Base-by-base conservation (phyloP, 2,888 invertebrate species). In the Trachelus stipa region DNA sequence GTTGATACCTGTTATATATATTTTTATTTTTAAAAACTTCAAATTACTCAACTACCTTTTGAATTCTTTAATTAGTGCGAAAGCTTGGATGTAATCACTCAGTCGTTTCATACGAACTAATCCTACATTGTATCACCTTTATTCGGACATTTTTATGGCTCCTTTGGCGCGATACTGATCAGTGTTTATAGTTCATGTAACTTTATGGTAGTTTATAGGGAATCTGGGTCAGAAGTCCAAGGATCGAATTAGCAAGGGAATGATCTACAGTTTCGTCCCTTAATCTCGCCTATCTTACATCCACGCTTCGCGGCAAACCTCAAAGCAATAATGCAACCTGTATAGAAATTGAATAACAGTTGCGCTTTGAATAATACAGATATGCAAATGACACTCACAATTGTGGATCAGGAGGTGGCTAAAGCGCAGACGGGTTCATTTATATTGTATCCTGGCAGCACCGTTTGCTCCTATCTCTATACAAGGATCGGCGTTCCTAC, bases 281-380 rank as follows among this genome's bases (percentile, higher is more conserved):
- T 6, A 56, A 56, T 23, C 6, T 23, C 1, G 40, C 40, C 15
- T 23, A 56, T 56, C 40, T 56, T 56, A 23, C 23, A 9, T 31
- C 12, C 30, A 33, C 69, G n/a, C 34, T 12, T 23, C 23, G 37
- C 34, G 35, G 1, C 11, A 34, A 79, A 80, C 80, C 82, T 81
- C 86, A 84, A 87, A 87, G 88, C 87, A 88, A 88, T 87, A 88
- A 88, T 86, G 87, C 86, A 87, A 87, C 87, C 86, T 85, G 83
- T 86, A 85, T 85, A 86, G 88, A 87, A 90, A 89, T 90, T 90
- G 88, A 90, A 90, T 90, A 90, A 90, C 88, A 88, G 87, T 86
- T 85, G 86, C 82, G 87, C 84, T 88, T 90, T 90, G 89, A 90
- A 90, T 90, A 90, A 90, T 90, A 90, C 84, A 90, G 89, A 87